Evolutionary conservation across 2,888 invertebrate genomes (phyloP).

Genomic region (Gasteruption jaculator): DNA sequence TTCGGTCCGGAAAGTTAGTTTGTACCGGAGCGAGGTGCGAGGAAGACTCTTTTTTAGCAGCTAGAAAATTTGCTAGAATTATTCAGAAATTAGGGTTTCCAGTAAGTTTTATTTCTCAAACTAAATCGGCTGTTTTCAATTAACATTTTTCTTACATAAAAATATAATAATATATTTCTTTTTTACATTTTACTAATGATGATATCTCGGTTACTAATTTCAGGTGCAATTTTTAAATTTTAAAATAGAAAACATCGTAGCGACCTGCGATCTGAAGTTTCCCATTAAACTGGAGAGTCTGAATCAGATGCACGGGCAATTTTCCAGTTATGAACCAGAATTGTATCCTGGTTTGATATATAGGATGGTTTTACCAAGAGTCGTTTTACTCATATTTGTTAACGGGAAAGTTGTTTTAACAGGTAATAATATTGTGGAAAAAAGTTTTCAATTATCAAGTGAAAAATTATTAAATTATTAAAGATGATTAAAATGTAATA

Average conservation of each 20-base stretch:
- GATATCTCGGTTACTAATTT: conserved; percentile 29
- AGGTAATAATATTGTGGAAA: conserved; percentile 46
- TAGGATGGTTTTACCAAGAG: conserved; percentile 92
- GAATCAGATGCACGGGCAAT: conserved; percentile 73
- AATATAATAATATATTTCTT: neutral
- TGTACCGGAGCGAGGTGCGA: conserved; percentile 79
- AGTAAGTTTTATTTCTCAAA: conserved; percentile 51
- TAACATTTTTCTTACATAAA: neutral
- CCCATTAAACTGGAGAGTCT: conserved; percentile 69
- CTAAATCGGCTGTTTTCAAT: conserved; percentile 6
- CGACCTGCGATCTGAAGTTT: conserved; percentile 70
- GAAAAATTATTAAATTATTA: neutral
- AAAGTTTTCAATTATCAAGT: conserved; percentile 5
- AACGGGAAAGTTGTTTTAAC: conserved; percentile 99
- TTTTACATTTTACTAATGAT: conserved; percentile 14
- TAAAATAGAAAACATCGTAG: conserved; percentile 70
- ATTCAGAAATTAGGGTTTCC: conserved; percentile 77
- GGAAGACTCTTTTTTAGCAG: conserved; percentile 70
- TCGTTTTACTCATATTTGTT: conserved; percentile 96
- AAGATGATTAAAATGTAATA: conserved; percentile 4
- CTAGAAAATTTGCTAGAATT: conserved; percentile 77
- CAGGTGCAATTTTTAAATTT: conserved; percentile 75
- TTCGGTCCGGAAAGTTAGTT: conserved; percentile 78
- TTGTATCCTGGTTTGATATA: conserved; percentile 98
- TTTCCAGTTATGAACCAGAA: conserved; percentile 95